phyloP scores from a whole-genome alignment of 2,113 vertebrate species.

The Spheniscus mendiculus region DNA sequence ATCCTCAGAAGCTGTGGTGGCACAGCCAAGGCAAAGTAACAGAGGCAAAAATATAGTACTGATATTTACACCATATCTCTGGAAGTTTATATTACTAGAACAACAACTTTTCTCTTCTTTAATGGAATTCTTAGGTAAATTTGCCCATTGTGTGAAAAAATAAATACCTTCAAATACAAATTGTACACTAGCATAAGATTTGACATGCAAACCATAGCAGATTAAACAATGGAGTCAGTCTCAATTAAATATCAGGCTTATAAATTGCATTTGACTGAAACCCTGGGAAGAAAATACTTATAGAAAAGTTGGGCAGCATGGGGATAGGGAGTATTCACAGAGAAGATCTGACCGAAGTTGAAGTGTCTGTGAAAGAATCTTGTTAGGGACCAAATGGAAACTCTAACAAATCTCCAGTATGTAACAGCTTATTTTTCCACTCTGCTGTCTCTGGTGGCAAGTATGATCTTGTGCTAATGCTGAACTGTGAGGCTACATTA shows the following conservation, averaged over 20 bases:
- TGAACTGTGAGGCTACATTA: neutral
- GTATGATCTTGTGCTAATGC: neutral
- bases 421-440: neutral
- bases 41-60: neutral
- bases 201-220: neutral
- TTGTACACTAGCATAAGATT: neutral
- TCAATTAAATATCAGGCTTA: neutral
- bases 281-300: neutral
- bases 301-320: neutral
- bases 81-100: neutral
- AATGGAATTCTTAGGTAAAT: neutral
- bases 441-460: neutral
- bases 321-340: neutral
- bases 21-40: neutral
- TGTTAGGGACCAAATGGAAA: neutral
- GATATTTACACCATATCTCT: neutral
- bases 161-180: neutral
- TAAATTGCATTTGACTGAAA: neutral
- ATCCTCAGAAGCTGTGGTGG: neutral
- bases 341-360: neutral
- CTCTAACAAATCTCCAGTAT: neutral
- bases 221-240: neutral
- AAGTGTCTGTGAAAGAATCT: neutral
- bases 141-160: neutral
- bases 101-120: neutral